Evolutionary conservation across 2,113 vertebrate genomes (phyloP), one percentile per base, ranked within the genome.

Genomic region (Scortum barcoo): DNA sequence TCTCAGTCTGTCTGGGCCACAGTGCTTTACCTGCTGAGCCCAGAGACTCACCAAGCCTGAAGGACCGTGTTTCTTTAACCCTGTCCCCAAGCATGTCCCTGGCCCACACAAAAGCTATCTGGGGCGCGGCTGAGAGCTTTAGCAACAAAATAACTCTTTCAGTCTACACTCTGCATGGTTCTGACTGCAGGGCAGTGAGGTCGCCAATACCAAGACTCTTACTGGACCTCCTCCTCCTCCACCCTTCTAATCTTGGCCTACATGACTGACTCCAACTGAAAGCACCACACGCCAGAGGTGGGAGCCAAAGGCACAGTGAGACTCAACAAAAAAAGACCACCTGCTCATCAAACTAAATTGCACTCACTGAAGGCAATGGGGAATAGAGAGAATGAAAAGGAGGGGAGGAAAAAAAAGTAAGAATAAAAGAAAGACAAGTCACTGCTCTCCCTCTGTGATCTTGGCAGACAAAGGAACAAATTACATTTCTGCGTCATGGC

Each of bases 291-390:
- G 77, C 85, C 89, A 91, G 85, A 89, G 90, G 86, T 90, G 88
- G 86, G 86, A 90, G 89, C 90, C 91, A 90, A 78, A 90, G 86
- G 81, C 81, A 85, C 88, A 86, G 91, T 71, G 88, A 82, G 85
- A 86, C 80, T 87, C 33, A 36, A 36, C 3, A 88, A 89, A 89
- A 70, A 90, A 88, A 89, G 92, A 93, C 93, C 94, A 95, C 93
- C 94, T 94, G 94, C 92, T 94, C 88, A 81, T 91, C 92, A 90
- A 92, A 94, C 88, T 93, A 92, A 94, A 93, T 93, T 94, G 89
- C 91, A 91, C 87, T 91, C 86, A 67, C 80, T 84, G 74, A 88
- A 86, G 68, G 85, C 82, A 81, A 78, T 42, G 51, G 63, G 53
- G 58, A 80, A 85, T 40, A 82, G 68, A 86, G 74, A 78, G 75